Evolutionary conservation across 2,888 invertebrate species (phyloP), one percentile per base, ranked within the genome.

Genomic region (Drosophila imparisetae): DNA sequence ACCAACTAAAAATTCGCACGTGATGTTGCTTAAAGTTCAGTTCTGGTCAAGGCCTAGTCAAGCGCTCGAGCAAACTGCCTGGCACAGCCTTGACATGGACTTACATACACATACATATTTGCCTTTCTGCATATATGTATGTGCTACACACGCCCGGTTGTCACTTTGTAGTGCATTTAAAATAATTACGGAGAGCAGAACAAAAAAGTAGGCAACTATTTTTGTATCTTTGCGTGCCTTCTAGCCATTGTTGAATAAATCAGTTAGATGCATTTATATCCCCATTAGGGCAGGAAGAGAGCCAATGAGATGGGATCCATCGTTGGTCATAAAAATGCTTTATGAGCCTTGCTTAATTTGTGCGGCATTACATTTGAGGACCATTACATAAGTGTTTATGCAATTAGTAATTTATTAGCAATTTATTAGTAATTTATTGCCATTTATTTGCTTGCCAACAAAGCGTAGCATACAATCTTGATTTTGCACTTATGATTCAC

Each of bases 331-430:
- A 75, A 79, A 84, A 72, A 67, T 79, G 72, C 55, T 81, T 81
- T 88, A 83, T 70, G 72, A 21, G 40, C 63, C 38, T 45, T 36
- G 54, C 67, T 72, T 83, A 79, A 86, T 81, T 81, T 77, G 81
- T 54, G 71, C 65, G 42, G 11, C 52, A 48, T 48, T 57, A 40
- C 66, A 63, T 78, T 83, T 60, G 52, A 50, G 52, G 52, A 53
- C 64, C 60, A 78, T 88, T 88, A 86, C 72, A 88, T 81, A 86
- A 79, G 68, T 75, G 88, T 69, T 70, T 68, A 60, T 64, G 72
- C 83, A 88, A 85, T 85, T 85, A 86, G 62, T 72, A 72, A 75
- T 86, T 83, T 74, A 86, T 86, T 86, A 86, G 77, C 60, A 45
- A 74, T 54, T 67, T n/a, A 85, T 85, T 85, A 86, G 62, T 72